Evolutionary conservation across 1,140 invertebrate genomes (phyloP).

Genomic region (Drosophila truncata): DNA sequence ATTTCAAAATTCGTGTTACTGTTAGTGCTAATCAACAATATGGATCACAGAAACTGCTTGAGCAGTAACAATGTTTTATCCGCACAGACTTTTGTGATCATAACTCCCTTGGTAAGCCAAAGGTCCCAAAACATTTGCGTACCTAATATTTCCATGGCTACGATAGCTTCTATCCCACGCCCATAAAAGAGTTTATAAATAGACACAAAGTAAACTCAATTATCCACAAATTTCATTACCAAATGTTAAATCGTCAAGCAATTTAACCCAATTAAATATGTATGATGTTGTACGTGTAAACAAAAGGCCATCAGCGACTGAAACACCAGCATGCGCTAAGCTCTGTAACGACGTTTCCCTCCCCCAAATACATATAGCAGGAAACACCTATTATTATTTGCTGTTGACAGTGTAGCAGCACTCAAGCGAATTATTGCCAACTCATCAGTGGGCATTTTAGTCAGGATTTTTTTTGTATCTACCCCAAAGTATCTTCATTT

Average conservation of each 20-base stretch:
- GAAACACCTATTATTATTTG: slow-evolving; percentile 81
- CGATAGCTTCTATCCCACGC: background rate
- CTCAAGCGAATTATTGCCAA: slow-evolving; percentile 82
- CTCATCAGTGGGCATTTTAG: slow-evolving; percentile 81
- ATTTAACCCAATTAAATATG: slow-evolving; percentile 83
- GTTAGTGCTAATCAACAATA: background rate
- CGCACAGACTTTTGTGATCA: background rate
- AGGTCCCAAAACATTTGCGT: background rate
- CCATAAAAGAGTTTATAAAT: slow-evolving; percentile 59
- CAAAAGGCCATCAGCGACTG: slow-evolving; percentile 68
- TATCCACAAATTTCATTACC: slow-evolving; percentile 76
- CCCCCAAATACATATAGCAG: slow-evolving; percentile 43
- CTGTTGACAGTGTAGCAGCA: slow-evolving; percentile 73
- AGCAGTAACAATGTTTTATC: background rate
- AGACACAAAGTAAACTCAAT: slow-evolving; percentile 80
- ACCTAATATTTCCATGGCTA: background rate
- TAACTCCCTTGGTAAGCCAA: background rate
- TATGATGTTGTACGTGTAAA: slow-evolving; percentile 77
- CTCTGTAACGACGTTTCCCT: slow-evolving; percentile 61
- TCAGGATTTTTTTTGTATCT: slow-evolving; percentile 58
- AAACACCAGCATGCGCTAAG: slow-evolving; percentile 27
- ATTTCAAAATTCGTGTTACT: too few relatives aligned
- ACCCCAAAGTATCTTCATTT: slow-evolving; percentile 36
- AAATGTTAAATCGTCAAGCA: slow-evolving; percentile 78
- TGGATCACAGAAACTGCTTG: background rate